A percentile compares a stretch with the other conserved stretches of the same genome.
These are phyloP conservation scores for Drosophila niveifrons DNA, from an alignment of 2,888 invertebrate species.

Conservation along the genomic window DNA sequence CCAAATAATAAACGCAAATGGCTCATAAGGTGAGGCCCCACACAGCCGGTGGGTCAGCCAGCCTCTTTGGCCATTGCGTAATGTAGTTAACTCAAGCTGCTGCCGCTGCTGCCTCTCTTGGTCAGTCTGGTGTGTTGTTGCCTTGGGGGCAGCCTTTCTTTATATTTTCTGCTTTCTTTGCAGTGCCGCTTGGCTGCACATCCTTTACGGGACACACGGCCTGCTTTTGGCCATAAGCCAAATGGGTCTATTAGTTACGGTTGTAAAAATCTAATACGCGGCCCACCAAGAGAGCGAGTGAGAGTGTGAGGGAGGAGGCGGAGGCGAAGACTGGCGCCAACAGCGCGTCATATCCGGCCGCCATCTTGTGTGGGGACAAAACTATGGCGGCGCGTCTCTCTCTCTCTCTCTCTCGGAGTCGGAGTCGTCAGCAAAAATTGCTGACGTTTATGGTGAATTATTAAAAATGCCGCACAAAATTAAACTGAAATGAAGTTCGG, in stretches of 20 bases:
- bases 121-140: slow-evolving; percentile 17
- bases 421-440: slow-evolving; percentile 49
- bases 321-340: slow-evolving; percentile 55
- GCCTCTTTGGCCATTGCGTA: slow-evolving; percentile 51
- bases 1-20: slow-evolving; percentile 83
- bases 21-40: slow-evolving; percentile 71
- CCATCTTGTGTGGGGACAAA: slow-evolving; percentile 44
- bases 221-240: slow-evolving; percentile 69
- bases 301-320: neutral
- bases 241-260: slow-evolving; percentile 82
- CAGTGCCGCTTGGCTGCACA: slow-evolving; percentile 48
- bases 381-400: slow-evolving; percentile 39
- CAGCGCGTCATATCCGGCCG: slow-evolving; percentile 39
- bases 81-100: slow-evolving; percentile 77
- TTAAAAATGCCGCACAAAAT: slow-evolving; percentile 75
- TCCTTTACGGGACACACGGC: slow-evolving; percentile 39
- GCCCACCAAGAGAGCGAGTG: slow-evolving; percentile 15
- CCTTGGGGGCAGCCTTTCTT: slow-evolving; percentile 9
- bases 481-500: slow-evolving; percentile 66
- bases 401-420: neutral
- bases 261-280: slow-evolving; percentile 78
- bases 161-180: neutral
- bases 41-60: slow-evolving; percentile 8
- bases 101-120: slow-evolving; percentile 22
- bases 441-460: slow-evolving; percentile 80